phyloP scores from a whole-genome alignment of 2,797 vertebrate genomes.

The Neostethus bicornis region DNA sequence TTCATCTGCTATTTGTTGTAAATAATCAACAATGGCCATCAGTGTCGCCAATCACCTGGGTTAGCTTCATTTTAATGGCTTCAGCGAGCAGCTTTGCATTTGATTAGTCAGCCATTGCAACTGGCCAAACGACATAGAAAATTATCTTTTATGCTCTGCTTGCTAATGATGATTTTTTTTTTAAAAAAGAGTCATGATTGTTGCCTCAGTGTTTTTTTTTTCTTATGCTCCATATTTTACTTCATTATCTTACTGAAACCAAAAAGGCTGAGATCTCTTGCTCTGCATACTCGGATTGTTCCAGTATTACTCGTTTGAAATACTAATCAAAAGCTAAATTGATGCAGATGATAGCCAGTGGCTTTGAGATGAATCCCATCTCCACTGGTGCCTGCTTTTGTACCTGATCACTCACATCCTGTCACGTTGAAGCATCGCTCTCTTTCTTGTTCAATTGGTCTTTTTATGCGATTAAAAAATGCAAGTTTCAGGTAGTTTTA shows the following conservation, averaged over 20 bases:
- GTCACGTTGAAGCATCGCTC: neutral
- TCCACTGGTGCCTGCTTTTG: neutral
- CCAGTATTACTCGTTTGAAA: neutral
- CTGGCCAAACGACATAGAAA: conserved; percentile 17
- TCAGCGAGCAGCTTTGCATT: conserved; percentile 12
- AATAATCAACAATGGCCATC: conserved; percentile 52
- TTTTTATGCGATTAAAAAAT: neutral
- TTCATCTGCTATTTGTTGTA: conserved; percentile 49
- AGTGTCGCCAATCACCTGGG: conserved; percentile 27
- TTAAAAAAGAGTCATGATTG: conserved; percentile 34
- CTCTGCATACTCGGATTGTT: neutral
- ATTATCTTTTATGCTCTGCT: conserved; percentile 20
- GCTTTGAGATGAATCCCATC: neutral
- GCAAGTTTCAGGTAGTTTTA: no score
- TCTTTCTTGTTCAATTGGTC: neutral
- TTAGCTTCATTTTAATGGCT: conserved; percentile 14
- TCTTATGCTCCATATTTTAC: neutral
- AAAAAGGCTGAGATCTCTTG: neutral
- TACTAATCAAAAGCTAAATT: neutral
- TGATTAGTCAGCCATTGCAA: conserved; percentile 37
- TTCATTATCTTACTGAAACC: conserved; percentile 11
- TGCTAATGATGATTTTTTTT: conserved; percentile 18
- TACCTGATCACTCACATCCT: neutral
- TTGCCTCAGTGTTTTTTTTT: neutral
- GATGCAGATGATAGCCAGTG: neutral